Conservation (phyloP, 2,113 vertebrate species). For the Tichodroma muraria region DNA sequence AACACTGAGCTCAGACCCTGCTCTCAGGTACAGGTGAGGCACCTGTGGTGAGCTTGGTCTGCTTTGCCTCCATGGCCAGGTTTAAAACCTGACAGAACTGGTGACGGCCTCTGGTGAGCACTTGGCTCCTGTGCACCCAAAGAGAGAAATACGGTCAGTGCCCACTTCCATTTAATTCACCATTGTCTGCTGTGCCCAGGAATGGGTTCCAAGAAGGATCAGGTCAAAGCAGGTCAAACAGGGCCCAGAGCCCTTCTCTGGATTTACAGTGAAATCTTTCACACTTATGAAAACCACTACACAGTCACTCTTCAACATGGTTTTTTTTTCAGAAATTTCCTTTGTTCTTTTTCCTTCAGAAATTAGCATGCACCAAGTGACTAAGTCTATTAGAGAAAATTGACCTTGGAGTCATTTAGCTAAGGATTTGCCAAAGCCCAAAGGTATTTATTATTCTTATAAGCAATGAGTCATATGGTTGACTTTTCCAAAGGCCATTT, state of each 20-base stretch:
- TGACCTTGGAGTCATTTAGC: constrained; percentile 19
- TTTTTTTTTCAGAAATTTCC: background rate
- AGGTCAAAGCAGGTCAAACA: background rate
- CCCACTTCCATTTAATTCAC: background rate
- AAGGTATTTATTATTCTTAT: constrained; percentile 41
- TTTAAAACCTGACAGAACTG: background rate
- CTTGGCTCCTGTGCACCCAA: accelerated
- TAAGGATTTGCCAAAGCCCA: constrained; percentile 30
- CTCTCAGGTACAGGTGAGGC: background rate
- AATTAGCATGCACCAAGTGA: constrained; percentile 8
- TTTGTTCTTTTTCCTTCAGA: background rate
- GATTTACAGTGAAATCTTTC: accelerated
- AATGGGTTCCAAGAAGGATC: background rate
- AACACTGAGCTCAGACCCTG: background rate
- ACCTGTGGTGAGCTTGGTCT: background rate
- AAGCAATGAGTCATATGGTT: constrained; percentile 37
- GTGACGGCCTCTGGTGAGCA: background rate
- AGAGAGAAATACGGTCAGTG: accelerated
- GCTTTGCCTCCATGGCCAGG: background rate
- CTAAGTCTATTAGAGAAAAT: constrained; percentile 16
- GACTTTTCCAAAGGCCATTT: constrained; percentile 43
- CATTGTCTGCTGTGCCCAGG: background rate
- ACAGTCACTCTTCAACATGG: background rate
- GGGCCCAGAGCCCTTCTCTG: background rate
- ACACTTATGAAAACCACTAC: background rate